Evolutionary conservation across 2,888 invertebrate genomes (phyloP), one percentile per base, ranked within the genome.

Genomic region (Labia minor): DNA sequence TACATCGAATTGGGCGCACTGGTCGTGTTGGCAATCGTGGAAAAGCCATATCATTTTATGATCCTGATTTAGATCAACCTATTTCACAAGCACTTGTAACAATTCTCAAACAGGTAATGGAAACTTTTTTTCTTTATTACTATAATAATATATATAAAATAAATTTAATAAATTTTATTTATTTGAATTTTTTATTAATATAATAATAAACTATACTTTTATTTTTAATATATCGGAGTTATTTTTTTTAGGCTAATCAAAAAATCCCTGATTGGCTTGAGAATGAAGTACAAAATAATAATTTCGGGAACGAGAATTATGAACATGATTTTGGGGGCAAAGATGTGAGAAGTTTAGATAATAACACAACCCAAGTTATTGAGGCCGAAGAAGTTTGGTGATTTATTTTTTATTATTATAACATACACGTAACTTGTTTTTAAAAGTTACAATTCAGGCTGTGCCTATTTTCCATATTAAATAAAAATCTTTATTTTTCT

Each of bases 231-330:
- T n/a, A n/a, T n/a, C n/a, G n/a, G n/a, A n/a, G n/a, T n/a, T n/a
- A n/a, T n/a, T 26, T 26, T 3, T 26, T 26, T 14, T 62, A 90
- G 75, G 90, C 95, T 0, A 83, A 84, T 0, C 94, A 95, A 75
- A 75, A 82, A 0, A 83, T 95, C 4, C 96, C 96, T 0, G 86
- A 86, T 6, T 94, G 89, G 82, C 75, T 94, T 19, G 74, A 78
- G 77, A 69, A 83, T 74, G 76, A 77, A 18, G 79, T 81, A 0
- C 73, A 73, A 4, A 72, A 72, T 49, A 77, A 76, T 11, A 78
- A 78, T 19, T 78, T 77, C 1, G 81, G 80, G 75, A 61, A 77
- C 78, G 1, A 69, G 69, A 8, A 81, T 80, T 72, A n/a, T 66
- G 4, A 70, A 69, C 11, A 70, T 14, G 79, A 79, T 64, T 91